Evolutionary conservation across 1,140 invertebrate species (phyloP).

Genomic region (Tachypleus tridentatus): DNA sequence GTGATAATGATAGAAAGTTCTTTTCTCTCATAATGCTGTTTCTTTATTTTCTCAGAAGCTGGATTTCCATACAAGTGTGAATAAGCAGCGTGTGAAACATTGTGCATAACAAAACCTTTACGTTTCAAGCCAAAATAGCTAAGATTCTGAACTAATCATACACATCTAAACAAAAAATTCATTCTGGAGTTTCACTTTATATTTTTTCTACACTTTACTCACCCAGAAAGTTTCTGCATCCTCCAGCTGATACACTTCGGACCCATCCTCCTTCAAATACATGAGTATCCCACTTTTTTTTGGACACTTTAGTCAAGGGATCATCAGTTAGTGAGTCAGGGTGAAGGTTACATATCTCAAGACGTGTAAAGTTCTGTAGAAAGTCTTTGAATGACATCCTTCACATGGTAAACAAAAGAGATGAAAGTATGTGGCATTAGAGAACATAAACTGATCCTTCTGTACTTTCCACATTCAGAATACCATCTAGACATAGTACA

Average conservation of each 20-base stretch:
- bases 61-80: too few relatives aligned
- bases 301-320: conserved; percentile 44
- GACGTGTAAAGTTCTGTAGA: conserved; percentile 23
- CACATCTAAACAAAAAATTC: too few relatives aligned
- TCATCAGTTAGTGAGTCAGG: conserved; percentile 71
- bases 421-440: neutral
- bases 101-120: too few relatives aligned
- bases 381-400: conserved; percentile 27
- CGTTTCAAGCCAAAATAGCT: too few relatives aligned
- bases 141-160: too few relatives aligned
- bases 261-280: conserved; percentile 93
- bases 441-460: neutral
- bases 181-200: too few relatives aligned
- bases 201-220: conserved; percentile 10
- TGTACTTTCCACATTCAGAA: neutral
- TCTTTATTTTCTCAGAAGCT: too few relatives aligned
- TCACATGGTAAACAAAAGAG: neutral
- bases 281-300: conserved; percentile 77
- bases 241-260: conserved; percentile 78
- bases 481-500: too few relatives aligned
- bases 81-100: too few relatives aligned
- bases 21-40: too few relatives aligned
- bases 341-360: conserved; percentile 28
- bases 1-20: too few relatives aligned
- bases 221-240: conserved; percentile 88